Base-by-base conservation (phyloP, 2,113 vertebrate species). In the Indicator maculatus region DNA sequence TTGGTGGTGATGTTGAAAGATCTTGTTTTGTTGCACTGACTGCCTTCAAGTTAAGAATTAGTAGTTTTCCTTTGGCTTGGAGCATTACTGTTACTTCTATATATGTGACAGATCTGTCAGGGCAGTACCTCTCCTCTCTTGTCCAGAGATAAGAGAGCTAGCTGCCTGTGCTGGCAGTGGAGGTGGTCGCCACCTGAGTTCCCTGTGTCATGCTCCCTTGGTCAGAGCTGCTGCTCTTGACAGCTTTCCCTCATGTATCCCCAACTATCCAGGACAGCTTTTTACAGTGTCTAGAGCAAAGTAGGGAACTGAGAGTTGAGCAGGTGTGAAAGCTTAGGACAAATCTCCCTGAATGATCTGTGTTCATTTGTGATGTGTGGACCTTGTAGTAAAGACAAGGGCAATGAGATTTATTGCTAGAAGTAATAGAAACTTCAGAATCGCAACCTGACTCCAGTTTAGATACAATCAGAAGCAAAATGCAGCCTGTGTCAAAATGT, bases 341-440 rank as follows among this genome's bases (percentile, higher is more conserved):
- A 3, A 71, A 84, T 70, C 86, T 81, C 64, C 73, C 78, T 72
- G 63, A 63, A 45, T n/a, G 26, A 59, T 76, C 85, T 73, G 28
- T 69, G 52, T 44, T 76, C 83, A 52, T 92, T 91, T 93, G 45
- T 83, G 77, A 41, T 12, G 23, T 16, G 53, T 64, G 27, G 28
- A 36, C 3, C 0, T 76, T 58, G 53, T 36, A 33, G 56, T 36
- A 64, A 95, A 86, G 84, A 72, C 85, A 86, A 91, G 79, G 75
- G 79, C 74, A 85, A 70, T 56, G 63, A 95, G 52, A 90, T 93
- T 92, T 88, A 79, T 90, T 91, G 27, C 56, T 59, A 83, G 70
- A 90, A 79, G 56, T 77, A 86, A 88, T 16, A 76, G 59, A 65
- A 89, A 65, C 77, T 84, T 90, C 69, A 67, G 53, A 80, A 71